Evolutionary conservation across 2,797 vertebrate genomes (phyloP).

Genomic region (Gila robusta): DNA sequence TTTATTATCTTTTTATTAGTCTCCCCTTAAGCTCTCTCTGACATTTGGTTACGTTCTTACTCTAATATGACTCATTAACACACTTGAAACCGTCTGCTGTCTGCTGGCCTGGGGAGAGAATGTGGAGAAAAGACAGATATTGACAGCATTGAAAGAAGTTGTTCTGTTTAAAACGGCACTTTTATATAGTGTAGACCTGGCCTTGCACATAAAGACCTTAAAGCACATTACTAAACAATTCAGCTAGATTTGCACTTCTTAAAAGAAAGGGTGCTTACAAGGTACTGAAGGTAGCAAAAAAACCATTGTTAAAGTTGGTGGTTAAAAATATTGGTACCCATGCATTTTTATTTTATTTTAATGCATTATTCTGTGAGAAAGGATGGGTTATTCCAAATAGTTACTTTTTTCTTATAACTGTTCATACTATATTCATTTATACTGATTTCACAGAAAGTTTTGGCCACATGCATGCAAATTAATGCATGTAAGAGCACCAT

Average conservation of each 20-base stretch:
- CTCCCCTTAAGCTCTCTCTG: constrained; percentile 9
- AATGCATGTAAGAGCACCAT: not conserved
- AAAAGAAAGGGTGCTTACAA: not conserved
- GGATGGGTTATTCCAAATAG: not conserved
- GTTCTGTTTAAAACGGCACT: not conserved
- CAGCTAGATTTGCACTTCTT: not conserved
- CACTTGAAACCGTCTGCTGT: constrained; percentile 21
- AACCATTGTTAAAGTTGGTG: not conserved
- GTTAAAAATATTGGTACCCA: not conserved
- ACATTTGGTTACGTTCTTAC: constrained; percentile 30
- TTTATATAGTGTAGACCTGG: not conserved
- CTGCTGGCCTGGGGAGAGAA: constrained; percentile 20
- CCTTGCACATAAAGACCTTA: not conserved
- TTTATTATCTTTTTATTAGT: constrained; percentile 53
- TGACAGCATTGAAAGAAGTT: not conserved
- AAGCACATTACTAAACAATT: not conserved
- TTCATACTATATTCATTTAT: not conserved
- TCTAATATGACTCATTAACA: constrained; percentile 43
- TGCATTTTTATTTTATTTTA: not conserved
- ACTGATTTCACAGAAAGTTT: not conserved
- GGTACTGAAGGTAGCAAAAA: not conserved
- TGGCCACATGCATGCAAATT: not conserved
- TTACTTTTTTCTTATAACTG: too few species aligned
- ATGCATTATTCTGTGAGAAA: not conserved
- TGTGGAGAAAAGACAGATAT: not conserved